Evolutionary conservation across 1,140 invertebrate species (phyloP), one percentile per base, ranked within the genome.

Genomic region (Bombus huntii): DNA sequence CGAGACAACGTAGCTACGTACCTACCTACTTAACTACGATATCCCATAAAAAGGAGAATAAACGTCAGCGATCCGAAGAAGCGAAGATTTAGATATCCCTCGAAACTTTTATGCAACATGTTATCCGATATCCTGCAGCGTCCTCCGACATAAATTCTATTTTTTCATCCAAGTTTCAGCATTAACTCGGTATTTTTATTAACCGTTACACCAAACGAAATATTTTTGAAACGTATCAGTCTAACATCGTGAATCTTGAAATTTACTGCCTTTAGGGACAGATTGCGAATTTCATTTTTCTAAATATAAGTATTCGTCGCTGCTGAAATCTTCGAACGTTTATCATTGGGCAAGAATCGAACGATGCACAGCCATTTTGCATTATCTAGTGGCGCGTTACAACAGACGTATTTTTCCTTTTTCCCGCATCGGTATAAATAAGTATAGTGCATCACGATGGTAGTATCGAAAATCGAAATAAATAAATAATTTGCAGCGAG

Each of bases 401-500:
- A 18, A 47, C 47, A 47, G 15, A 18, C 47, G 47, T 47, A 47
- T 18, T 47, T 47, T 47, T 34, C 34, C 34, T 34, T 34, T 2
- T 6, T 53, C 18, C 5, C 18, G 47, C 47, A 6, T 8, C 18
- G 47, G 15, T 2, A 2, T 18, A 53, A 22, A 0, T 4, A 8
- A 53, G 18, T 22, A 22, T 53, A 62, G 28, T 1, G 59, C 12
- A 13, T n/a, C 28, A 2, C 10, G 57, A 59, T 25, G 3, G 28
- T 59, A 59, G 9, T 28, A 59, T 3, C 3, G 25, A 62, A n/a
- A n/a, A 62, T 62, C 28, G 12, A 13, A n/a, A 62, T n/a, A 89
- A 90, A 92, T 88, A 93, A 92, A 91, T 91, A 88, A 91, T 91
- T 93, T 93, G 92, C 91, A 91, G 90, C 84, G 84, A 73, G 71